Evolutionary conservation across 2,797 vertebrate genomes (phyloP).

Genomic region (Lithobates pipiens): DNA sequence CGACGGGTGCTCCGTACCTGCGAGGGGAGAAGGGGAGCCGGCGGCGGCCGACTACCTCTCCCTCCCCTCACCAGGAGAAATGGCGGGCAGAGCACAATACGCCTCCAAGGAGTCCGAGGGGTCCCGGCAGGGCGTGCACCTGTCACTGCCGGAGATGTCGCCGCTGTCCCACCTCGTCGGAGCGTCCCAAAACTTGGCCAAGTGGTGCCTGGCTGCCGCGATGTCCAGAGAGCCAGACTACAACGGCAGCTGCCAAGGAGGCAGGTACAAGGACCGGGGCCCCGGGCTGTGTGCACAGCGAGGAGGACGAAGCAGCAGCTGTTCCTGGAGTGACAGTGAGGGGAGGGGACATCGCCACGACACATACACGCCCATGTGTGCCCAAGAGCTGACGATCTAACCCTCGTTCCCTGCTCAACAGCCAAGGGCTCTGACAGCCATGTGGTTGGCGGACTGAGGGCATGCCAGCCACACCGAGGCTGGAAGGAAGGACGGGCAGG

Average conservation of each 20-base stretch:
- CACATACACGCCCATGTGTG: too few relatives aligned
- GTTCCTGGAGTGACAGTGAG: neutral
- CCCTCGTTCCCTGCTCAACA: neutral
- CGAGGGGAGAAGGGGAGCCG: too few relatives aligned
- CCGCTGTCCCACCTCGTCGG: neutral
- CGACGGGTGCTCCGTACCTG: too few relatives aligned
- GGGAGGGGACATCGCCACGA: neutral
- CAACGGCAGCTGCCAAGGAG: neutral
- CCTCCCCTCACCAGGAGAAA: too few relatives aligned
- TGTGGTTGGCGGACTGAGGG: too few relatives aligned
- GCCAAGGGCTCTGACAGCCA: too few relatives aligned
- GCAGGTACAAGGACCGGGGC: neutral
- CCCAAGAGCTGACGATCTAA: neutral
- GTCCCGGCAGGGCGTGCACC: neutral
- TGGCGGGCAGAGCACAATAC: too few relatives aligned
- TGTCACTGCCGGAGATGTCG: neutral
- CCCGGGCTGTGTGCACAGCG: neutral
- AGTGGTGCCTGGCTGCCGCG: too few relatives aligned
- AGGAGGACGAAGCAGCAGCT: slow-evolving; percentile 12
- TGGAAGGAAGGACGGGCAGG: too few relatives aligned
- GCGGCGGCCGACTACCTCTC: too few relatives aligned
- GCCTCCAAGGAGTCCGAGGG: neutral
- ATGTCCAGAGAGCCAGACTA: slow-evolving; percentile 31
- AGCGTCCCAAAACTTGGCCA: too few relatives aligned
- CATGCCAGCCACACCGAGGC: too few relatives aligned